Conservation (phyloP, 2,113 vertebrate genomes). For the Brachyistius frenatus region DNA sequence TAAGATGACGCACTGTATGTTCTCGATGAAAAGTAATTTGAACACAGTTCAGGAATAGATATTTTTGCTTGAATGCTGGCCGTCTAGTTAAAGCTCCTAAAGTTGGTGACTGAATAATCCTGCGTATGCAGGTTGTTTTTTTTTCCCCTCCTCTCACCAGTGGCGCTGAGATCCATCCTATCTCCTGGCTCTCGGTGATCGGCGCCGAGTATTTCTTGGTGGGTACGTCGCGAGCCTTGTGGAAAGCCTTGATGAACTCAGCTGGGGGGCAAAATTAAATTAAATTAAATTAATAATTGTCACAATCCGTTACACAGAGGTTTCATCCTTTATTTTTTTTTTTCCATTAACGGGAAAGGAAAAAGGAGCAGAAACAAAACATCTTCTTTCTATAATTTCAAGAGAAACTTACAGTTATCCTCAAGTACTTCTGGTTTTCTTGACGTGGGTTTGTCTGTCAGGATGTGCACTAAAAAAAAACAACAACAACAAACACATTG, state of each 20-base stretch:
- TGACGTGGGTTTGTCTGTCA: constrained; percentile 89
- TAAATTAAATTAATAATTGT: too few relatives aligned
- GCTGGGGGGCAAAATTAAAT: constrained; percentile 68
- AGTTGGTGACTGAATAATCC: neutral
- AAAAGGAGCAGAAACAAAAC: neutral
- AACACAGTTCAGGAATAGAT: neutral
- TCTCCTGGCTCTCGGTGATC: constrained; percentile 91
- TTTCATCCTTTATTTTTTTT: too few relatives aligned
- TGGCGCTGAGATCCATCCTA: constrained; percentile 89
- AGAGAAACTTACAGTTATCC: constrained; percentile 84
- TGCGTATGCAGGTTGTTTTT: too few relatives aligned
- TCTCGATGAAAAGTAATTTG: too few relatives aligned
- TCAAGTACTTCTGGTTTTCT: constrained; percentile 78
- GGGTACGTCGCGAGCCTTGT: constrained; percentile 83
- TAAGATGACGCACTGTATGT: too few relatives aligned
- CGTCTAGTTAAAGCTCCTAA: too few relatives aligned
- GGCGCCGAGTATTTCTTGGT: constrained; percentile 88
- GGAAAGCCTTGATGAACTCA: constrained; percentile 85
- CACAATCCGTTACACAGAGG: neutral
- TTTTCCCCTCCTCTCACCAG: constrained; percentile 83
- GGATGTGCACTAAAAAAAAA: constrained; percentile 80
- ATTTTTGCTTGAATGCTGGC: neutral
- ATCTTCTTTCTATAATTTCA: neutral
- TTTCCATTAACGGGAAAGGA: neutral
- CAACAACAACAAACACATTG: too few relatives aligned